A percentile compares a stretch with the other conserved stretches of the same genome.
These are phyloP conservation scores for Eutrigla gurnardus DNA, from an alignment of 2,797 vertebrate species.

Conservation along the genomic window DNA sequence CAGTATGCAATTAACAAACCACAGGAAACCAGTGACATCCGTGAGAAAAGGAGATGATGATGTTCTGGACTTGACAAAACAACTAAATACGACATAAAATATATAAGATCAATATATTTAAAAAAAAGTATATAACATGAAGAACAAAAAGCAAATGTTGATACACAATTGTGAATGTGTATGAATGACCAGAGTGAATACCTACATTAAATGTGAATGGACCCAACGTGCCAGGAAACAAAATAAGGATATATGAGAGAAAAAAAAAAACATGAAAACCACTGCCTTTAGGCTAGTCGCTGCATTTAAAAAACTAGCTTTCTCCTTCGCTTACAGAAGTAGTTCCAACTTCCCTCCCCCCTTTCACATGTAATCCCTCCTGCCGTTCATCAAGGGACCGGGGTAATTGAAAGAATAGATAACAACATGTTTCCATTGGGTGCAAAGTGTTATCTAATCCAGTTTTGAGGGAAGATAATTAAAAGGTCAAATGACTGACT, in stretches of 20 bases:
- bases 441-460: constrained; percentile 73
- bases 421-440: constrained; percentile 64
- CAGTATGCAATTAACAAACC: too few species aligned
- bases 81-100: not conserved
- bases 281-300: constrained; percentile 11
- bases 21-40: not conserved
- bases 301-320: constrained; percentile 18
- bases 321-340: constrained; percentile 20
- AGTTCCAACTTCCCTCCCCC: not conserved
- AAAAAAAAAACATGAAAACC: not conserved
- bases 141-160: not conserved
- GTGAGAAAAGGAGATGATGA: not conserved
- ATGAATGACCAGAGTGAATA: not conserved
- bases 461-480: constrained; percentile 77
- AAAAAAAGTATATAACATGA: not conserved
- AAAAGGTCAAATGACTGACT: constrained; percentile 81
- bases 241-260: not conserved
- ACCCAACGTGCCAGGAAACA: not conserved
- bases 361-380: constrained; percentile 27
- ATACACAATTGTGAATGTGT: not conserved
- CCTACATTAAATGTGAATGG: not conserved
- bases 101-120: too few species aligned
- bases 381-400: constrained; percentile 54
- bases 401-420: constrained; percentile 78
- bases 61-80: not conserved